Evolutionary conservation across 1,140 invertebrate genomes (phyloP), one percentile per base, ranked within the genome.

Genomic region (Agrilus planipennis): DNA sequence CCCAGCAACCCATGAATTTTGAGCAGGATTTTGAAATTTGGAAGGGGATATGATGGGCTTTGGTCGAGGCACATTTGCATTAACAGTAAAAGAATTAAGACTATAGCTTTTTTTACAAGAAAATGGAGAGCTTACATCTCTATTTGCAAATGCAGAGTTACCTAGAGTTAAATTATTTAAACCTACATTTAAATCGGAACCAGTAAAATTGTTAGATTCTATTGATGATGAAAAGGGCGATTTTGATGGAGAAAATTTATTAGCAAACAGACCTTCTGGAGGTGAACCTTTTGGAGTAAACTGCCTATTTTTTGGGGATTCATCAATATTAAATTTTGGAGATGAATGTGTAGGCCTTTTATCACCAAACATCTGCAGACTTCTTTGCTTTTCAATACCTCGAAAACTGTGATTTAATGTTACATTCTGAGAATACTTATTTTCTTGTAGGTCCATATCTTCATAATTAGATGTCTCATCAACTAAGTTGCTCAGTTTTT

Each of bases 1-100:
- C 14, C 61, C 68, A 16, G 64, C 63, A 3, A 69, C 59, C 68
- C 68, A 72, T 2, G 65, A 66, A 4, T 64, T 58, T 42, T 65
- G 60, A 11, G 54, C 60, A 3, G 65, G 44, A 16, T 62, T 58
- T 34, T 60, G 64, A 5, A 50, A 35, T 44, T 65, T 67, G 0
- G 69, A 52, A n/a, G 68, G 68, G 20, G 66, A 58, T 17, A 70
- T 37, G n/a, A 68, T 49, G 17, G 40, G 40, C 19, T 31, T 38
- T 7, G 36, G 36, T 42, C 37, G 14, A 11, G 12, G 4, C 38
- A 39, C 22, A 46, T 43, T 20, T 34, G n/a, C 21, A 34, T 44
- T 18, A 30, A 46, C 16, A 30, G 25, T 21, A 29, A 39, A 42
- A 39, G 32, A 10, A 29, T 9, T 39, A 34, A 7, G 36, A 40